Evolutionary conservation across 2,113 vertebrate species (phyloP), one percentile per base, ranked within the genome.

Genomic region (Melospiza melodia): DNA sequence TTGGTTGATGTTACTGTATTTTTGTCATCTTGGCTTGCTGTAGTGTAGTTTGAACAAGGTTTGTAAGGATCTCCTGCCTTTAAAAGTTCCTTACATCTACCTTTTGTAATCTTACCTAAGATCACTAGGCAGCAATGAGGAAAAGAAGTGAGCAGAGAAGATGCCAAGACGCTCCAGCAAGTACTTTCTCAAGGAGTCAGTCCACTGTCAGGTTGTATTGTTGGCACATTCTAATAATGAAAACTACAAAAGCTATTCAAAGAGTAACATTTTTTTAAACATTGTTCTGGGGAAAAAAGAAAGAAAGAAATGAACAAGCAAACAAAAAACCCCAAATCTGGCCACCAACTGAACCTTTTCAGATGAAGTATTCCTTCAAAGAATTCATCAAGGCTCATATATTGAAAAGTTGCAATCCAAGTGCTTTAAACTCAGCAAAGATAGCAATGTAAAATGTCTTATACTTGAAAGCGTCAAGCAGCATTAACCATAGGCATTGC

Each of bases 221-320:
- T 90, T 91, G 85, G 52, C 11, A 27, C 6, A 59, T 77, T 33
- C 33, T 59, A 49, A 49, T 62, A 77, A 71, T 30, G 28, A 86
- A 88, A 85, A 79, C 63, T 90, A 71, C 33, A 80, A 80, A 76
- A 91, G 35, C 63, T 91, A n/a, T 91, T 90, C 54, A 82, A 58
- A 49, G 35, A 78, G 72, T 24, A 77, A 57, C 13, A 0, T 54
- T 49, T 82, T 84, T 84, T 33, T 35, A 1, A 82, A 66, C 6
- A 8, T 46, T 76, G 24, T 85, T 93, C 54, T 44, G 19, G 27
- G 54, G 13, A 59, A 48, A 68, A 68, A 54, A 57, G 52, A 74
- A 63, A 28, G 19, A 52, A 54, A 24, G 4, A 54, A 54, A 35
- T 3, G 37, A 62, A 31, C 2, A 33, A 43, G 6, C 5, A 61